Percentiles rank a stretch among this genome's conserved stretches.
Conservation (phyloP, 2,797 vertebrate species). For the Dendrocincla tyrannina region DNA sequence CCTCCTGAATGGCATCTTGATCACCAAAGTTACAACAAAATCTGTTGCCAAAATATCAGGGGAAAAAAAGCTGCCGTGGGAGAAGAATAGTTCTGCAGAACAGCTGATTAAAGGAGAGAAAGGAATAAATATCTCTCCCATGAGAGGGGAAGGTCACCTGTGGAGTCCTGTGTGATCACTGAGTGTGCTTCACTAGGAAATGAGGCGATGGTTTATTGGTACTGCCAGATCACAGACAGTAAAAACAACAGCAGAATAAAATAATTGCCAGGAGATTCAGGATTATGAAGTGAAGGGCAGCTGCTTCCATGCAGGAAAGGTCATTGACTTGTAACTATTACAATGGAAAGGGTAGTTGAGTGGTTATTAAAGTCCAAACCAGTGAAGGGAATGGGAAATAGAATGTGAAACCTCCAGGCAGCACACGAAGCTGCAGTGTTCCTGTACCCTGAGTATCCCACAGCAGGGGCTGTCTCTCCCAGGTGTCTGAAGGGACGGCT, state of each 20-base stretch:
- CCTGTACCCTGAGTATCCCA: not conserved
- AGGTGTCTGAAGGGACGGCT: rapidly evolving
- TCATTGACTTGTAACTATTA: not conserved
- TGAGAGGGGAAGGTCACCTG: not conserved
- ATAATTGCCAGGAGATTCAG: not conserved
- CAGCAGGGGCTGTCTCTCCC: not conserved
- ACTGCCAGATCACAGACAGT: not conserved
- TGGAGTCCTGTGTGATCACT: not conserved
- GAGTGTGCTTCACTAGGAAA: not conserved
- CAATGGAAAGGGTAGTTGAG: not conserved
- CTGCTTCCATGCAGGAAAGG: not conserved
- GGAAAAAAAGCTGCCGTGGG: not conserved
- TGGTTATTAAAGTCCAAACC: not conserved
- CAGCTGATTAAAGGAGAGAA: not conserved
- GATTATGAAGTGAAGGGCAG: not conserved
- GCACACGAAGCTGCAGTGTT: not conserved
- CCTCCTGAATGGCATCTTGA: not conserved
- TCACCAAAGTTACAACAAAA: not conserved
- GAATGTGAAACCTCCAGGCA: not conserved
- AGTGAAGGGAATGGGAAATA: not conserved
- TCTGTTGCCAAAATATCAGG: not conserved
- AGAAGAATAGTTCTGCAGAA: not conserved
- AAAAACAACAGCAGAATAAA: not conserved
- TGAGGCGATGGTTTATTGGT: not conserved
- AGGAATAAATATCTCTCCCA: not conserved